Evolutionary conservation across 1,140 invertebrate species (phyloP).

Genomic region (Oreohelix idahoensis): DNA sequence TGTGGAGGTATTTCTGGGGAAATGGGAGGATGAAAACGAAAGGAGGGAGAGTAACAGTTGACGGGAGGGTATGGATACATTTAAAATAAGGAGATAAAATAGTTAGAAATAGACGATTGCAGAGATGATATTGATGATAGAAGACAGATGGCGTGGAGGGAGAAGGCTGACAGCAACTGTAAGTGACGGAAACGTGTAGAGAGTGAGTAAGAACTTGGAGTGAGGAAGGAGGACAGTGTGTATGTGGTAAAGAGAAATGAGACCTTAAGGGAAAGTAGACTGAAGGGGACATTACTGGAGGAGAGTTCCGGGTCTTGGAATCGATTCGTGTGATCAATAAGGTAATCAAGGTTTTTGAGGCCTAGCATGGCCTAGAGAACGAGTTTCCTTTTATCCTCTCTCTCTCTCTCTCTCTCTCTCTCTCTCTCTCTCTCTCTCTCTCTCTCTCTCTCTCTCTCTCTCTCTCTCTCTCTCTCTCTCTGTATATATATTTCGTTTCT

Average conservation of each 20-base stretch:
- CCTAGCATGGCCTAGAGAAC: background rate
- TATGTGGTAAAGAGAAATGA: background rate
- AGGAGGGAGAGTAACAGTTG: too few species aligned
- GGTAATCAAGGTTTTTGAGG: conserved; percentile 26
- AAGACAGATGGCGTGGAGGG: too few species aligned
- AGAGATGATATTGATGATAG: too few species aligned
- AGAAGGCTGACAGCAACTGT: too few species aligned
- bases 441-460: background rate
- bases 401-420: conserved; percentile 4
- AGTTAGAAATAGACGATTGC: too few species aligned
- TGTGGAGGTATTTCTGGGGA: too few species aligned
- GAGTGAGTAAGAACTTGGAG: background rate
- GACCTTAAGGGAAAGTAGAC: background rate
- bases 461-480: background rate
- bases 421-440: conserved; percentile 4
- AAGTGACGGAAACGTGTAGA: too few species aligned
- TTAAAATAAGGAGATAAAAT: too few species aligned
- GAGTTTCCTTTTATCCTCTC: background rate
- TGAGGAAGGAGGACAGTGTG: background rate
- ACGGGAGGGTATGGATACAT: too few species aligned
- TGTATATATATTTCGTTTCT: background rate
- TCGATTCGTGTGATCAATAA: conserved; percentile 18
- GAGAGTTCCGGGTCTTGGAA: conserved; percentile 8
- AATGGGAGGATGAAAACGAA: too few species aligned
- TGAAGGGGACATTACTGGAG: background rate